Percentiles rank a stretch among this genome's conserved stretches.
These are phyloP conservation scores for Pristis pectinata DNA, from an alignment of 2,797 vertebrate genomes.

Conservation along the genomic window DNA sequence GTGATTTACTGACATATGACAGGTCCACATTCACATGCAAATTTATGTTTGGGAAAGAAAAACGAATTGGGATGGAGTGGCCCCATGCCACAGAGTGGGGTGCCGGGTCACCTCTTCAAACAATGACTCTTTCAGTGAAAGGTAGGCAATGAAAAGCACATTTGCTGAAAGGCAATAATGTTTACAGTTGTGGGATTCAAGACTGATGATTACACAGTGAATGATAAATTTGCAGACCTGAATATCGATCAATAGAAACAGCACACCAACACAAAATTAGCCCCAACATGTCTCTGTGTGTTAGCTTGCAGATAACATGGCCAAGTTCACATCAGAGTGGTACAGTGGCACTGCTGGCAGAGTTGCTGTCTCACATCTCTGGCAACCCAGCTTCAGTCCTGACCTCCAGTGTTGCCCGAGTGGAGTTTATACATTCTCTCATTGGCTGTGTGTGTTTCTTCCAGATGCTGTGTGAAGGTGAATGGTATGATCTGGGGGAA, in stretches of 20 bases:
- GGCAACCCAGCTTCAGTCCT: too few relatives aligned
- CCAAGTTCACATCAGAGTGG: not conserved
- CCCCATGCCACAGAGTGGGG: not conserved
- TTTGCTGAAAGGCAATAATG: not conserved
- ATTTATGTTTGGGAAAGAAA: not conserved
- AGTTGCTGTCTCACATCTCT: too few relatives aligned
- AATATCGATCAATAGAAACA: not conserved
- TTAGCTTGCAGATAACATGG: not conserved
- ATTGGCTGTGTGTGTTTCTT: too few relatives aligned
- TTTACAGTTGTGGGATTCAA: not conserved
- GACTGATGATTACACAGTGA: not conserved
- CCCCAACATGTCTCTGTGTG: not conserved
- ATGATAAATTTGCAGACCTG: not conserved
- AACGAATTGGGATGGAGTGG: not conserved
- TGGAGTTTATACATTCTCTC: too few relatives aligned
- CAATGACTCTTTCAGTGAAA: not conserved
- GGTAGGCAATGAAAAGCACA: too few relatives aligned
- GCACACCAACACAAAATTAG: not conserved
- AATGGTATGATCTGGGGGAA: too few relatives aligned
- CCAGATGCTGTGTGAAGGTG: too few relatives aligned
- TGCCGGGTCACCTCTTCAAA: not conserved
- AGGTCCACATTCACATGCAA: not conserved
- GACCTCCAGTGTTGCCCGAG: too few relatives aligned
- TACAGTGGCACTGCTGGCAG: too few relatives aligned
- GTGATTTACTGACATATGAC: not conserved